A percentile compares a stretch with the other conserved stretches of the same genome.
Evolutionary conservation across 2,888 invertebrate genomes (phyloP).

Genomic region (Cartodere bifasciata): DNA sequence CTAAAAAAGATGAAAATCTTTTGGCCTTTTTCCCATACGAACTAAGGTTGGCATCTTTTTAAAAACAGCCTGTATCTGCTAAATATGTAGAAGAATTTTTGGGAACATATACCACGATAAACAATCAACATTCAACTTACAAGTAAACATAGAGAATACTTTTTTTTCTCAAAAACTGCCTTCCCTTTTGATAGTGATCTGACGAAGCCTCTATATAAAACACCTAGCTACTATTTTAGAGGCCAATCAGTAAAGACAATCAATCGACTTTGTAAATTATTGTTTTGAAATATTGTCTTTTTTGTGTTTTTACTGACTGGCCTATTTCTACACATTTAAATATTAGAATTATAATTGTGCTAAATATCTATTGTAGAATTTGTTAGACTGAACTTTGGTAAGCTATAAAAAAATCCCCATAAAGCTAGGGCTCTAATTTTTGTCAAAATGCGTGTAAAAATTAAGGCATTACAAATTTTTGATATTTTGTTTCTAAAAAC

Average conservation of each 20-base stretch:
- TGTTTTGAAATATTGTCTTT: too few relatives aligned
- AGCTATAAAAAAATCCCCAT: conserved; percentile 5
- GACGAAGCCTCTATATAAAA: conserved; percentile 29
- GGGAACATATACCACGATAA: conserved; percentile 27
- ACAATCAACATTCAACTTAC: conserved; percentile 32
- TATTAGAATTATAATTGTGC: conserved; percentile 26
- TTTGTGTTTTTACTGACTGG: too few relatives aligned
- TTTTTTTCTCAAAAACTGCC: conserved; percentile 14
- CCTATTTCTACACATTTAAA: conserved; percentile 32
- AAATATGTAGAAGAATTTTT: conserved; percentile 12
- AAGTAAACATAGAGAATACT: conserved; percentile 28
- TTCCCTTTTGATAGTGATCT: conserved; percentile 21
- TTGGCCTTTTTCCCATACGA: conserved; percentile 8
- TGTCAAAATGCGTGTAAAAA: background rate
- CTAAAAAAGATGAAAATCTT: too few relatives aligned
- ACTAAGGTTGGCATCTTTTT: too few relatives aligned
- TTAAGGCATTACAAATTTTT: too few relatives aligned
- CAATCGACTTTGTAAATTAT: too few relatives aligned
- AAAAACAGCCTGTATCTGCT: too few relatives aligned
- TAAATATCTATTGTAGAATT: conserved; percentile 20
- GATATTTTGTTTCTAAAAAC: background rate
- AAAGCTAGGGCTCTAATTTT: conserved; percentile 1
- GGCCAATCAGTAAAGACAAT: too few relatives aligned
- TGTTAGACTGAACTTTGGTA: conserved; percentile 17
- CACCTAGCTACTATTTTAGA: too few relatives aligned